Base-by-base conservation (phyloP, 2,888 invertebrate genomes). In the Camponotus fellah region DNA sequence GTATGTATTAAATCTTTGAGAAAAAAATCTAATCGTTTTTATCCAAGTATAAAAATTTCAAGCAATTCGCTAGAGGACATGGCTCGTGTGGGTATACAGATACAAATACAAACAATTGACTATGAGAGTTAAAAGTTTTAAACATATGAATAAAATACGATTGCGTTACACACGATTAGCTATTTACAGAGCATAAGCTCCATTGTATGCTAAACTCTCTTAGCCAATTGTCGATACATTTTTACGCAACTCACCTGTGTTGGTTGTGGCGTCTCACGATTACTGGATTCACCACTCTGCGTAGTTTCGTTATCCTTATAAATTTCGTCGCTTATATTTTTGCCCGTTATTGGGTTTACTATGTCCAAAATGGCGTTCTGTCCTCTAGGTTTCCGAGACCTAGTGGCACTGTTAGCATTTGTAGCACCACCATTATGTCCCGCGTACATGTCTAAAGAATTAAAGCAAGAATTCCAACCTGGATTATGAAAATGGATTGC, bases 201-300 rank as follows among this genome's bases (percentile, higher is more conserved):
- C 3, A 53, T 49, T 1, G 32, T 49, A 58, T 64, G 32, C 12
- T 46, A 46, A 79, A 26, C 77, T 89, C 89, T 84, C 87, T 76
- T 88, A 91, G 87, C 60, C 89, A 91, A 87, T 89, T 91, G 86
- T 75, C 37, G 21, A 32, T 62, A n/a, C 21, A 79, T n/a, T 34
- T 72, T 1, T 40, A 84, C 40, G 60, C 66, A 82, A 91, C 92
- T 92, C 93, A 94, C 94, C 91, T 92, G 90, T 89, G 26, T 26
- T 26, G 95, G 95, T 91, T 96, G 96, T 71, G 96, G 95, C 56
- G 95, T 96, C 91, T 96, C 96, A 87, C 96, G 95, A 91, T 96
- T 96, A 91, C 95, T 96, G 71, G 95, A 94, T 87, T 96, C 96
- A 85, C 95, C 95, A 92, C 95, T 95, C 88, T 95, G 91, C 90